Percentiles rank a stretch among this genome's conserved stretches.
Evolutionary conservation across 2,113 vertebrate species (phyloP).

Genomic region (Ameiurus melas): DNA sequence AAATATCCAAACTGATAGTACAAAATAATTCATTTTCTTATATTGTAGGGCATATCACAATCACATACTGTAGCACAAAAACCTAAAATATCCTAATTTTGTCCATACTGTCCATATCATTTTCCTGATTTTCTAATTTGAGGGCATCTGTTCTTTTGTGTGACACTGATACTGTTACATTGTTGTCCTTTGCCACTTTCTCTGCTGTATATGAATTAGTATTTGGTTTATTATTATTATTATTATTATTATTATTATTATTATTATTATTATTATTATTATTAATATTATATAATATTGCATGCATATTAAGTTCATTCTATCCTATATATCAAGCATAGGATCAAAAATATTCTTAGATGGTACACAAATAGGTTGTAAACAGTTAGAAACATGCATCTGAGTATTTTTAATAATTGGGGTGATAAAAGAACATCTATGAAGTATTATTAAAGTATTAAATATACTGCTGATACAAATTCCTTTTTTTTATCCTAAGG

Average conservation of each 20-base stretch:
- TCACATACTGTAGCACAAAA: not conserved
- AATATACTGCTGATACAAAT: not conserved
- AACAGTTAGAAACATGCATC: not conserved
- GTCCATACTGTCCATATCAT: not conserved
- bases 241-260: too few relatives aligned
- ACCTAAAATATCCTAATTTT: not conserved
- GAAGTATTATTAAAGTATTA: not conserved
- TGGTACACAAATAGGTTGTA: not conserved
- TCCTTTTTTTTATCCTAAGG: not conserved
- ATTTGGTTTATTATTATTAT: not conserved
- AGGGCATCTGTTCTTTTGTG: not conserved
- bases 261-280: too few relatives aligned
- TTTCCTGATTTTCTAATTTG: not conserved
- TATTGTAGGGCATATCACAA: not conserved
- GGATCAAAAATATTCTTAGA: not conserved
- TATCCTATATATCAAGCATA: not conserved
- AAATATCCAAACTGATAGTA: not conserved
- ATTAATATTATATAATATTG: too few relatives aligned
- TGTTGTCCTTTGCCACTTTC: not conserved
- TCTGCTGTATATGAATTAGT: not conserved
- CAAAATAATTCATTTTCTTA: not conserved
- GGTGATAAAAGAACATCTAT: not conserved
- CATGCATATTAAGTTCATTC: not conserved
- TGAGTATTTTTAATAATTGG: not conserved
- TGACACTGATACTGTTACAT: not conserved